These are phyloP conservation scores for Phengaris alcon DNA, from an alignment of 2,888 invertebrate genomes.

Conservation along the genomic window DNA sequence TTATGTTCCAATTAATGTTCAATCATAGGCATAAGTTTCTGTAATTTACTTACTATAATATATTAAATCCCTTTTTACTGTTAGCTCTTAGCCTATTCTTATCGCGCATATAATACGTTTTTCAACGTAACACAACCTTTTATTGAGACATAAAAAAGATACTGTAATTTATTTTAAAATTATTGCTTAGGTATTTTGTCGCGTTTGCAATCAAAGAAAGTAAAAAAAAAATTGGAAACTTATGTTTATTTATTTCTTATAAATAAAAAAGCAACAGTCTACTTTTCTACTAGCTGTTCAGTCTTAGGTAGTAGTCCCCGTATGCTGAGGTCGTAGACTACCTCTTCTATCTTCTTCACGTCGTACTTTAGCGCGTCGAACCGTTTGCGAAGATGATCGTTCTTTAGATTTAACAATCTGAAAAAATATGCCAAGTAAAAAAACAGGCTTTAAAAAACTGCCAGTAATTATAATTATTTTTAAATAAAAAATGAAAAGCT, in stretches of 20 bases:
- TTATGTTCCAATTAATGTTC: too few relatives aligned
- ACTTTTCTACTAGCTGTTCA: constrained; percentile 28
- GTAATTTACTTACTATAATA: too few relatives aligned
- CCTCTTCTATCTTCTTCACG: constrained; percentile 95
- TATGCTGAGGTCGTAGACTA: constrained; percentile 92
- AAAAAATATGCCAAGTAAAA: constrained; percentile 28
- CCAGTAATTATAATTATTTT: too few relatives aligned
- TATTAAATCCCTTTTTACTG: background rate
- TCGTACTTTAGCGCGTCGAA: constrained; percentile 95
- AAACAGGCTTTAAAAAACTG: too few relatives aligned
- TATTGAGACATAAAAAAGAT: background rate
- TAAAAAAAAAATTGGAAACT: background rate
- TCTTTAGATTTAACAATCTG: constrained; percentile 90
- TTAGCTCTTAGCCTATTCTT: background rate
- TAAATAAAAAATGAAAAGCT: too few relatives aligned
- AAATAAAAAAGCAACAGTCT: background rate
- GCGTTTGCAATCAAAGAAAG: background rate
- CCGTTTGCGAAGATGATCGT: constrained; percentile 90
- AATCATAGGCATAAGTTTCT: too few relatives aligned
- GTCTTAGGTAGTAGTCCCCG: constrained; percentile 82
- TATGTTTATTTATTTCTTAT: constrained; percentile 9
- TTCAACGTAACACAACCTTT: background rate
- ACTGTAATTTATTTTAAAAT: background rate
- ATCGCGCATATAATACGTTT: background rate
- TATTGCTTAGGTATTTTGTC: too few relatives aligned